Conservation (phyloP, 1,140 invertebrate species). For the Andrena cerasifolii region DNA sequence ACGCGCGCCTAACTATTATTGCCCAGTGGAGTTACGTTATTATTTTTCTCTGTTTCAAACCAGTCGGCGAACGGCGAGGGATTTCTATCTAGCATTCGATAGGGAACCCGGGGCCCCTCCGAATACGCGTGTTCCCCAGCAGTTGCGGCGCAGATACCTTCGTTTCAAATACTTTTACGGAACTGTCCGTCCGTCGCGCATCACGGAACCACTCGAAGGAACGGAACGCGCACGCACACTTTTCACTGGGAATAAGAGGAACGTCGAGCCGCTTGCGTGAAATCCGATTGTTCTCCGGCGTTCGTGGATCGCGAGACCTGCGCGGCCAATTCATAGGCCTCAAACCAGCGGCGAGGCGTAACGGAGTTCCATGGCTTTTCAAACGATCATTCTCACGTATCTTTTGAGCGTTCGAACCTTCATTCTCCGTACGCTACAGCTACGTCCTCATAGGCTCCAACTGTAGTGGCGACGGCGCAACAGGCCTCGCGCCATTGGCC, state of each 20-base stretch:
- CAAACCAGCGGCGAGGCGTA: not conserved
- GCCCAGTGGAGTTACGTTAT: slow-evolving; percentile 43
- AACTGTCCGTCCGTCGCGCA: slow-evolving; percentile 51
- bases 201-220: slow-evolving; percentile 31
- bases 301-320: not conserved
- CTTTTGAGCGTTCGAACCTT: slow-evolving; percentile 68
- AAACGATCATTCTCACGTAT: slow-evolving; percentile 52
- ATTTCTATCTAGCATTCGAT: slow-evolving; percentile 5
- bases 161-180: slow-evolving; percentile 53
- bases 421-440: slow-evolving; percentile 48
- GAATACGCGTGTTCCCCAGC: not conserved
- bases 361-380: slow-evolving; percentile 10
- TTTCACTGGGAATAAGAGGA: slow-evolving; percentile 42
- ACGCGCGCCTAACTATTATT: slow-evolving; percentile 61
- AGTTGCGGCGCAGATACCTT: not conserved
- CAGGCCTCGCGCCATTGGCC: slow-evolving; percentile 36
- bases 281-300: not conserved
- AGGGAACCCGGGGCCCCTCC: not conserved
- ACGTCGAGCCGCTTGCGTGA: not conserved
- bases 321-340: not conserved
- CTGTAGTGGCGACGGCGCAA: slow-evolving; percentile 59
- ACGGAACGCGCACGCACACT: slow-evolving; percentile 55
- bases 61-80: not conserved
- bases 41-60: slow-evolving; percentile 51
- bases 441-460: slow-evolving; percentile 54